Evolutionary conservation across 2,797 vertebrate species (phyloP), one percentile per base, ranked within the genome.

Genomic region (Paedocypris micromegethes): DNA sequence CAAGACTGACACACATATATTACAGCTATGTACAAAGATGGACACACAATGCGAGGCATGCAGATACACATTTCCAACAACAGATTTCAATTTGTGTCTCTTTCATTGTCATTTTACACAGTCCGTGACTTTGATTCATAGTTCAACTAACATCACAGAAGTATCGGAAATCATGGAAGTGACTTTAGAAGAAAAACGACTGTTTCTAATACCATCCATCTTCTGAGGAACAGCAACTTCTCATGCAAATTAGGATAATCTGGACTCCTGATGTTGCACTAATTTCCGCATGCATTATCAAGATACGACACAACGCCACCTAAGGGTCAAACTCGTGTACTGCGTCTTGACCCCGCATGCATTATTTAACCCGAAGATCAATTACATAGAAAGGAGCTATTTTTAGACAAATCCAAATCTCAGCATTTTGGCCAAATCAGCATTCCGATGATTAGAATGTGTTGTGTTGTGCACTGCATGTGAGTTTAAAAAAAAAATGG

Each of bases 231-330:
- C 78, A 80, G 79, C 81, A 68, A 81, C 79, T 88, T 85, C 86
- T 89, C 88, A 90, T 91, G 88, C 90, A 89, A 83, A 85, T 73
- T 83, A 85, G 87, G 81, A 83, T 87, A 89, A 80, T 80, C 85
- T 85, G 85, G 83, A 87, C 82, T 82, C 79, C 66, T 58, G 49
- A 84, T 82, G 80, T 86, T 87, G 84, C 81, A 86, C 84, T 88
- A 89, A 63, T 80, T 87, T 88, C 85, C 80, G 85, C 90, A 91
- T 91, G 90, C 90, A 90, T 89, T 90, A 88, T 88, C 83, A 81
- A 89, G 87, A 86, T 88, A 89, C 80, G 83, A 87, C 85, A 90
- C 84, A 80, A 86, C 81, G 76, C 84, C 87, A 86, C 77, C 84
- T 81, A 83, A 84, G 80, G 79, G 82, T 77, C 78, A 66, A 72